Evolutionary conservation across 2,113 vertebrate species (phyloP), one percentile per base, ranked within the genome.

Genomic region (Salvelinus alpinus): DNA sequence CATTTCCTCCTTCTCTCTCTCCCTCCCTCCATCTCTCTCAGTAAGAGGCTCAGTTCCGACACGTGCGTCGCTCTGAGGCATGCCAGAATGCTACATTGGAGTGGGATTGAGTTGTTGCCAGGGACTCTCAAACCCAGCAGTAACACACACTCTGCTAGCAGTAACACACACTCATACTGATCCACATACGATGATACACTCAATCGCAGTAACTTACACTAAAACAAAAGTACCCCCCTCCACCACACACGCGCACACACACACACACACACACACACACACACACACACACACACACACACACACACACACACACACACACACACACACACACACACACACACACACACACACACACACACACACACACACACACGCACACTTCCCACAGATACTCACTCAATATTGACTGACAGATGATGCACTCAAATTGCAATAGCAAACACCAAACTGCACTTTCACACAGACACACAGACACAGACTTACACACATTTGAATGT

Each of bases 21-120:
- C 51, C 70, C 71, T 31, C 29, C 5, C 31, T 31, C 31, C 48
- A 47, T 24, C 57, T 51, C 20, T 73, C 62, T 77, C 79, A 65
- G 70, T 82, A 81, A 88, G 73, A 79, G 85, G 79, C 80, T 78
- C 73, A 79, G 86, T 85, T 92, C 84, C 91, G 92, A 92, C 90
- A 91, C 84, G 81, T 78, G 77, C 79, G 83, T 89, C 86, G 85
- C 85, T 90, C 66, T 76, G 78, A 89, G 86, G 78, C 76, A 86
- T 90, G 87, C 81, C 86, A 88, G 82, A 86, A 85, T 76, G 75
- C 88, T 91, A 51, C 78, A 85, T 71, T 79, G 84, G 77, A 83
- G 86, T 89, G 87, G 91, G 85, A 90, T 87, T 85, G 75, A 89
- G 75, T 65, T 51, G 76, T 13, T 86, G 87, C 82, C 86, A 82